Base-by-base conservation (phyloP, 1,140 invertebrate species). In the Drosophila punjabiensis region DNA sequence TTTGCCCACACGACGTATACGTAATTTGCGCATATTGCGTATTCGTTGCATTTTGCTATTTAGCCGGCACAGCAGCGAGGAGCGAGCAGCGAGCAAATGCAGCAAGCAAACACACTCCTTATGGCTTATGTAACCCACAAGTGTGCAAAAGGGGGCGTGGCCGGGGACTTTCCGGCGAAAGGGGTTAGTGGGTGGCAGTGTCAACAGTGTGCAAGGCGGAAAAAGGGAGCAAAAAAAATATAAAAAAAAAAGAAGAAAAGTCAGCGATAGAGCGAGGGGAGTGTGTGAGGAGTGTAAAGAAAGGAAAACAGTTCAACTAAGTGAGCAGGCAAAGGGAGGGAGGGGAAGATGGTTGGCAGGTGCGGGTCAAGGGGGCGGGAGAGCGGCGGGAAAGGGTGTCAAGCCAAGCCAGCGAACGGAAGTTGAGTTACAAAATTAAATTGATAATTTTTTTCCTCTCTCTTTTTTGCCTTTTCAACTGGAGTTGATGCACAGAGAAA, bases 401-500 rank as follows among this genome's bases (percentile, higher is more conserved):
- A 63, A 77, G 16, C 24, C 55, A 43, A 60, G 70, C 71, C 82
- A 90, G 79, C 82, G 66, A 69, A 61, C 86, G 86, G 86, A 90
- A 90, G 86, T 90, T 90, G 79, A 90, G 86, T 90, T 90, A 90
- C 86, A 90, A 90, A 90, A 90, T 90, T 90, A 90, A 90, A 90
- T 90, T 90, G 86, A 90, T 90, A 89, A 90, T 82, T 86, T 90
- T 88, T 82, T 82, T 28, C 24, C 33, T 24, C 33, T 20, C 24
- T 64, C 52, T 69, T 70, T 50, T 66, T 47, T 41, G 64, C 64
- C 37, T 33, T 32, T 33, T 56, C 39, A 69, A 69, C 55, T 61
- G 53, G 20, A 67, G 37, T 45, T 52, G 43, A 18, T 68, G 35
- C 37, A 39, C 43, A 11, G 18, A 0, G 13, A 65, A 41, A 43